Conservation (phyloP, 1,140 invertebrate species). For the Drosophila littoralis region DNA sequence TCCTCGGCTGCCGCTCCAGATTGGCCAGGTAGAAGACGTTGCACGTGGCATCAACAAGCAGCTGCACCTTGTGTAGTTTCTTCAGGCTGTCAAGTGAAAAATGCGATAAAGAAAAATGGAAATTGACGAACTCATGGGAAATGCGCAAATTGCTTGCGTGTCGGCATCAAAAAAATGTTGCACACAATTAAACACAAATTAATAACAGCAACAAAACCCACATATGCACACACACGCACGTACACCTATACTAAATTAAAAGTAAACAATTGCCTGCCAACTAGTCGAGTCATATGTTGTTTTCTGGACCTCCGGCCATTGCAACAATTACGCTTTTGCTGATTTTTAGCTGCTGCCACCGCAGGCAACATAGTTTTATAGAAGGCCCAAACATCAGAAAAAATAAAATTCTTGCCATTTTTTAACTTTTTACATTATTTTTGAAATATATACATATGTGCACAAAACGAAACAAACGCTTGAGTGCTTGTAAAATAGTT, state of each 20-base stretch:
- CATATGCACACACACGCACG: slow-evolving; percentile 21
- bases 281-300: slow-evolving; percentile 14
- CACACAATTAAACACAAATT: slow-evolving; percentile 66
- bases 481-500: neutral
- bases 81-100: slow-evolving; percentile 56
- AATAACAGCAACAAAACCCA: slow-evolving; percentile 58
- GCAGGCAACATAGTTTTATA: slow-evolving; percentile 42
- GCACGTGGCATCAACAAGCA: slow-evolving; percentile 62
- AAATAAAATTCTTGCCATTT: slow-evolving; percentile 42
- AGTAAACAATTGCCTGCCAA: slow-evolving; percentile 22
- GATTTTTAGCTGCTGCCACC: neutral
- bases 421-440: slow-evolving; percentile 68
- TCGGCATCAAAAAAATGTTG: slow-evolving; percentile 32
- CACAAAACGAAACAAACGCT: slow-evolving; percentile 26
- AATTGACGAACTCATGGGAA: slow-evolving; percentile 29
- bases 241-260: slow-evolving; percentile 20
- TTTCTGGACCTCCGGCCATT: slow-evolving; percentile 22
- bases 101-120: neutral
- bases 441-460: slow-evolving; percentile 55
- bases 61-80: slow-evolving; percentile 83
- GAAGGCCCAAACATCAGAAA: slow-evolving; percentile 11
- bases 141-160: slow-evolving; percentile 8
- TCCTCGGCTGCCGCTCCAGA: slow-evolving; percentile 72
- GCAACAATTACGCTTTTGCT: slow-evolving; percentile 12
- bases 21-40: slow-evolving; percentile 84